Conservation (phyloP, 2,888 invertebrate genomes). For the Ormyrus pomaceus region DNA sequence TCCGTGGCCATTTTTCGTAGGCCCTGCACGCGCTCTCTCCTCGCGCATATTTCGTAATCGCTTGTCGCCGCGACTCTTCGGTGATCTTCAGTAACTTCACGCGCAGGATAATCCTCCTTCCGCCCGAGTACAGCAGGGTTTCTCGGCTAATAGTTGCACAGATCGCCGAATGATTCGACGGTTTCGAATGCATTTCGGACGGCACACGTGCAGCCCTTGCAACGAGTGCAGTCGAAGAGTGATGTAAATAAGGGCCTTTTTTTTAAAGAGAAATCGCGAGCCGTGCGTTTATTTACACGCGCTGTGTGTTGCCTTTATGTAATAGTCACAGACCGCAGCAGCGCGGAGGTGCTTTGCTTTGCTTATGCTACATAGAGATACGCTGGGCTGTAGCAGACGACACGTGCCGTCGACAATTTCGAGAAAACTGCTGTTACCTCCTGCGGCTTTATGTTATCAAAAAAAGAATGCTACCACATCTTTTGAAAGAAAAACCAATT, state of each 20-base stretch:
- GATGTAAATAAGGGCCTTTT: too few species aligned
- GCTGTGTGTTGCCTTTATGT: conserved; percentile 30
- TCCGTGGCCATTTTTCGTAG: conserved; percentile 73
- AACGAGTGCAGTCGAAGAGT: too few species aligned
- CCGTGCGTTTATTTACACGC: conserved; percentile 30
- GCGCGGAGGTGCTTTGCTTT: background rate
- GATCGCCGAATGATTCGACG: conserved; percentile 3
- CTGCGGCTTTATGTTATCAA: background rate
- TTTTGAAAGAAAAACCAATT: too few species aligned
- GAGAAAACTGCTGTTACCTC: background rate
- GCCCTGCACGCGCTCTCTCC: background rate
- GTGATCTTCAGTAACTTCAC: background rate
- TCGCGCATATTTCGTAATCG: conserved; percentile 72
- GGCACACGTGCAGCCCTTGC: too few species aligned
- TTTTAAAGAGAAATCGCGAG: background rate
- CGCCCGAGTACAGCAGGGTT: too few species aligned
- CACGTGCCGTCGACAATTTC: conserved; percentile 24
- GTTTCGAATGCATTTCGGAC: background rate
- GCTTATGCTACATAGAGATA: background rate
- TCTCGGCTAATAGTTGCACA: too few species aligned
- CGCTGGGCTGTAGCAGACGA: conserved; percentile 46
- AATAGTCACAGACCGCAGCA: conserved; percentile 2
- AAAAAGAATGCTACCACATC: background rate
- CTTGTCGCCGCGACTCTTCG: conserved; percentile 58
- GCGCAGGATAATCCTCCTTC: too few species aligned